Evolutionary conservation across 2,888 invertebrate genomes (phyloP), one percentile per base, ranked within the genome.

Genomic region (Tholera decimalis): DNA sequence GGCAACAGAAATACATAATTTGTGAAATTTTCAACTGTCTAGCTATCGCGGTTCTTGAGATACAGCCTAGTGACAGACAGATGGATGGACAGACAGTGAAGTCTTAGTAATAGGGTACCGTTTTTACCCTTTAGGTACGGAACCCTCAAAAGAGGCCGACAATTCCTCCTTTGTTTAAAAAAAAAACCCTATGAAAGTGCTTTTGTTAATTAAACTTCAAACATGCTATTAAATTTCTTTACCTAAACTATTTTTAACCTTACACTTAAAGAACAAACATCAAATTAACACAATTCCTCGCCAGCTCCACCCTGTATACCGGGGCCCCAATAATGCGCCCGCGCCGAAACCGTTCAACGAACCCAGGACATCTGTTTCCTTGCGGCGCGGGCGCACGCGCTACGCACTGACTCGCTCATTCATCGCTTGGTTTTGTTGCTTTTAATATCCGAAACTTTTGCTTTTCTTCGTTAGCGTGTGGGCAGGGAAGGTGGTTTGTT

Each of bases 291-390:
- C 13, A 39, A 46, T 44, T 47, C 28, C 43, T 41, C 41, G 4
- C n/a, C n/a, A 46, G 63, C 62, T 61, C 55, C 91, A 88, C 2
- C 77, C 91, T 90, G 88, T 91, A 86, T 57, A 66, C 41, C n/a
- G n/a, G 51, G 69, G 77, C 87, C 82, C 72, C 69, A 75, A 81
- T 79, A 71, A 81, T 69, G 62, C 72, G 76, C 62, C 68, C 85
- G 79, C 86, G 86, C 89, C 88, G 83, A 86, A 88, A 88, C 88
- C 92, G 94, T 91, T 87, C 93, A 80, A 91, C 92, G 93, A 93
- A 93, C 93, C 78, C 89, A 82, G 85, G 84, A 92, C 93, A 93
- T 93, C 88, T 92, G 94, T 91, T 83, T 73, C 79, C 63, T 75
- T 71, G 68, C 30, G 11, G 33, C 33, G 50, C 44, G n/a, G n/a